phyloP scores from a whole-genome alignment of 1,140 invertebrate species.

The Listronotus oregonensis region DNA sequence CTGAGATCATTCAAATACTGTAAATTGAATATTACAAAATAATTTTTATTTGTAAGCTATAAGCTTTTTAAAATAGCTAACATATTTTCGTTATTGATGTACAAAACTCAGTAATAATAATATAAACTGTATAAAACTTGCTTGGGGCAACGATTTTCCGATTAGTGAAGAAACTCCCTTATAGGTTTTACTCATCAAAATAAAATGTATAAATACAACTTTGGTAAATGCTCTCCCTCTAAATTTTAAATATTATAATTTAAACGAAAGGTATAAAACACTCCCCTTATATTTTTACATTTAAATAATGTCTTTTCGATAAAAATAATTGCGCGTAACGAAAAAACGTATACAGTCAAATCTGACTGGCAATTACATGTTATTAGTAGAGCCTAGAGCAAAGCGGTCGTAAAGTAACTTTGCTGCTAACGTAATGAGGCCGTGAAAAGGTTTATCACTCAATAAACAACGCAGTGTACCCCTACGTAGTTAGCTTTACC shows the following conservation, averaged over 20 bases:
- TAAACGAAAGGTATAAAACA: conserved; percentile 8
- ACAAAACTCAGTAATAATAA: too few relatives aligned
- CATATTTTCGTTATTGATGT: too few relatives aligned
- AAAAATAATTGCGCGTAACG: conserved; percentile 35
- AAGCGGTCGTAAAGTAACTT: conserved; percentile 43
- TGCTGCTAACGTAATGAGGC: conserved; percentile 46
- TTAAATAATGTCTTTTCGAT: conserved; percentile 4
- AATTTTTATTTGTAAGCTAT: too few relatives aligned
- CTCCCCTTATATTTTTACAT: background rate
- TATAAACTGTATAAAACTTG: too few relatives aligned
- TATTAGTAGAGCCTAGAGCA: conserved; percentile 11
- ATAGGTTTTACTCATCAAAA: too few relatives aligned
- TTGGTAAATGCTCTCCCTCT: too few relatives aligned
- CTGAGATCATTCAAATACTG: too few relatives aligned
- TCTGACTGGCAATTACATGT: conserved; percentile 27
- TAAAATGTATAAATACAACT: too few relatives aligned
- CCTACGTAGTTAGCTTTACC: conserved; percentile 33
- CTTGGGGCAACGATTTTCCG: too few relatives aligned
- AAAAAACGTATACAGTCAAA: conserved; percentile 29
- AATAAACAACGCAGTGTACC: conserved; percentile 44
- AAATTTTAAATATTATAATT: background rate
- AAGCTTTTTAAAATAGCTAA: too few relatives aligned
- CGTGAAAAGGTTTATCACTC: conserved; percentile 48
- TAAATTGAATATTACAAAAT: too few relatives aligned
- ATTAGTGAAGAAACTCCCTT: too few relatives aligned